phyloP scores from a whole-genome alignment of 2,888 invertebrate species.

The Morpho deidamia region DNA sequence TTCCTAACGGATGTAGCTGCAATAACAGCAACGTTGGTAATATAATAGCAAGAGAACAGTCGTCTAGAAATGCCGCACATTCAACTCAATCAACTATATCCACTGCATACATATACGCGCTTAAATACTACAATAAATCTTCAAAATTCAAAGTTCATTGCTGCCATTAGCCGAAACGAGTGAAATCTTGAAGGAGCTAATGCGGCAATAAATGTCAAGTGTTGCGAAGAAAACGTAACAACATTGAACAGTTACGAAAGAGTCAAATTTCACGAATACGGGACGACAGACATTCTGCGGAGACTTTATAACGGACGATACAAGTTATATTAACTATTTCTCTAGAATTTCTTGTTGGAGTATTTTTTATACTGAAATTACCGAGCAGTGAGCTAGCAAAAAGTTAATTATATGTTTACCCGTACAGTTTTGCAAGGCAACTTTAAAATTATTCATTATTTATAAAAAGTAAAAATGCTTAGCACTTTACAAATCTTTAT shows the following conservation, averaged over 20 bases:
- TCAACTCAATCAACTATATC: constrained; percentile 12
- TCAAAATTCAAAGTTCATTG: constrained; percentile 7
- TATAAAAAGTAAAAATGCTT: too few species aligned
- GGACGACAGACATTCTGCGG: constrained; percentile 4
- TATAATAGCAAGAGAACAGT: constrained; percentile 13
- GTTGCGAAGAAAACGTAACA: background rate
- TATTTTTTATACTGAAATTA: background rate
- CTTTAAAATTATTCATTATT: background rate
- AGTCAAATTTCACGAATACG: constrained; percentile 13
- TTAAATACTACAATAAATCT: background rate
- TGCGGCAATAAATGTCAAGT: constrained; percentile 3
- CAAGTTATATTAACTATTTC: constrained; percentile 8
- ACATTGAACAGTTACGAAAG: background rate
- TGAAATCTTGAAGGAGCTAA: constrained; percentile 1
- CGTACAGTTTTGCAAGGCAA: constrained; percentile 1
- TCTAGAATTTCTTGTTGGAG: background rate
- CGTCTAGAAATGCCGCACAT: constrained; percentile 23
- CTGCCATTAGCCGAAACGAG: background rate
- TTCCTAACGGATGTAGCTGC: constrained; percentile 4
- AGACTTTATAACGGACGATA: constrained; percentile 11
- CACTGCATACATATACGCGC: background rate
- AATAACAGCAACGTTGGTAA: constrained; percentile 9
- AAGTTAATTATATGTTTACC: background rate
- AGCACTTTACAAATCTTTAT: too few species aligned
- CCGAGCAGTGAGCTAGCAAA: background rate